Base-by-base conservation (phyloP, 1,140 invertebrate genomes). In the Arion vulgaris region DNA sequence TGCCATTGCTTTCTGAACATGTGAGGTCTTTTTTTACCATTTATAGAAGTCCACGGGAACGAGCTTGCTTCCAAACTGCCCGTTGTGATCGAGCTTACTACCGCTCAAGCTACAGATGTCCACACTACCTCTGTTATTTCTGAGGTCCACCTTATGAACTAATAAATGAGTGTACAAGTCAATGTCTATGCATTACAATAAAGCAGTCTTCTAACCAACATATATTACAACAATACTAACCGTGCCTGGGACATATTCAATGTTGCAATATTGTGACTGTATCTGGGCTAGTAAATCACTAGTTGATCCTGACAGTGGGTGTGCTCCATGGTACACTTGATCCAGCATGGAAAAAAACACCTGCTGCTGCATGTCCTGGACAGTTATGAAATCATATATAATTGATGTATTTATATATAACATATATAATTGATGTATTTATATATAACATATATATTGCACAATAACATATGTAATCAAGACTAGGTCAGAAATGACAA, bases 161-260 rank as follows among this genome's bases (percentile, higher is more conserved):
- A n/a, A n/a, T n/a, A n/a, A n/a, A n/a, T n/a, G 45, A 49, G 19
- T 49, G 45, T 19, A 49, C 45, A 49, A 49, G 19, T 49, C 9
- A 11, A 49, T 49, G 45, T 49, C 9, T 11, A 49, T 49, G 45
- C 19, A 49, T 49, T 49, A 57, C 1, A 57, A 15, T 9, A 11
- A 4, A 57, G 23, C 2, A 19, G 26, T 19, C 2, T 9, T 4
- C 53, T 23, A n/a, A n/a, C n/a, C n/a, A n/a, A n/a, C n/a, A n/a
- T n/a, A n/a, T n/a, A n/a, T n/a, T n/a, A n/a, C n/a, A 57, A 57
- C 26, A 57, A 9, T 17, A 93, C 93, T 92, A 93, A 96, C 96
- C 28, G 97, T 98, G 91, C 97, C 95, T 80, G 95, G 93, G 2
- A 98, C 95, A 91, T 98, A 96, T 0, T 96, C 96, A 36, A 99